phyloP scores from a whole-genome alignment of 2,888 invertebrate species.

The Pseudeuparius sepicola region DNA sequence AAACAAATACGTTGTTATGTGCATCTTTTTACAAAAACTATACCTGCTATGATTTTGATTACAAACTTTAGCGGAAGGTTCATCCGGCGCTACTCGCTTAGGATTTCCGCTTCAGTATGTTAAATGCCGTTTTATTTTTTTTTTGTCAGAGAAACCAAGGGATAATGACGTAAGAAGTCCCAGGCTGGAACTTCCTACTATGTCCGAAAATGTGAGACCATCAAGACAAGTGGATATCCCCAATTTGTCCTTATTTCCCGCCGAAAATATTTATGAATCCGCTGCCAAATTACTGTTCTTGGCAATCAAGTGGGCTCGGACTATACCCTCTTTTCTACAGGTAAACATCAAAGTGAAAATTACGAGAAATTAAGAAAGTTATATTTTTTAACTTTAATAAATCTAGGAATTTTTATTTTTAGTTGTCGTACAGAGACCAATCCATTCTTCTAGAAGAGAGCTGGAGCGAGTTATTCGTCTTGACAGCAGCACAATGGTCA shows the following conservation, averaged over 20 bases:
- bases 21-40: too few species aligned
- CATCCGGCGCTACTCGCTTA: too few species aligned
- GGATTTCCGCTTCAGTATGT: too few species aligned
- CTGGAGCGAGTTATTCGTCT: constrained; percentile 75
- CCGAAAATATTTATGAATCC: constrained; percentile 56
- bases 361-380: too few species aligned
- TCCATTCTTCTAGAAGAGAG: constrained; percentile 62
- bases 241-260: constrained; percentile 43
- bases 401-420: constrained; percentile 23
- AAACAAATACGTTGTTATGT: too few species aligned
- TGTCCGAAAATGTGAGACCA: constrained; percentile 25
- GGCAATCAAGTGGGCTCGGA: constrained; percentile 71
- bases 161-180: too few species aligned
- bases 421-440: constrained; percentile 62
- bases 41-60: too few species aligned
- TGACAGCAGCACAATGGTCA: constrained; percentile 75
- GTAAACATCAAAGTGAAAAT: constrained; percentile 40
- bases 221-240: constrained; percentile 33
- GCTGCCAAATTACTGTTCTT: constrained; percentile 68
- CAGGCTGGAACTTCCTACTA: constrained; percentile 31
- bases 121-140: too few species aligned
- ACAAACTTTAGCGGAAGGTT: too few species aligned
- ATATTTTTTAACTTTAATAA: neutral
- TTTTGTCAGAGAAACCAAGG: too few species aligned
- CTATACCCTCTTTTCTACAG: constrained; percentile 65